A percentile compares a stretch with the other conserved stretches of the same genome.
These are phyloP conservation scores for Allobates femoralis DNA, from an alignment of 2,797 vertebrate genomes.

Conservation along the genomic window DNA sequence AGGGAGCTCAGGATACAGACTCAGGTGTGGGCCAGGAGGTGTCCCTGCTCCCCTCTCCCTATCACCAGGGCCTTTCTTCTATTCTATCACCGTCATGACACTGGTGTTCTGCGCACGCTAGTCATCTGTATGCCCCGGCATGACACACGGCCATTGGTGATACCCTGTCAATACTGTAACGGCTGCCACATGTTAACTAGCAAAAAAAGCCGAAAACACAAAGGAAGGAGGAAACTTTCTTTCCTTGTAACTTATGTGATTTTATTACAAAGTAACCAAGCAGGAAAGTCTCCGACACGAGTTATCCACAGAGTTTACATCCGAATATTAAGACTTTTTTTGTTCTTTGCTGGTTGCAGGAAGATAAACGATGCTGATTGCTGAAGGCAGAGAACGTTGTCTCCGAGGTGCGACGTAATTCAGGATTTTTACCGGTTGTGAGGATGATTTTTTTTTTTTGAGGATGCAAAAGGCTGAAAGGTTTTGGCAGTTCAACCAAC, in stretches of 20 bases:
- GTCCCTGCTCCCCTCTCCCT: too few species aligned
- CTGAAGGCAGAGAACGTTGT: conserved; percentile 32
- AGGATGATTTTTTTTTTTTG: conserved; percentile 56
- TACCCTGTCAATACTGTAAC: too few species aligned
- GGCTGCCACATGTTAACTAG: too few species aligned
- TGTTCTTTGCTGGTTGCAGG: neutral
- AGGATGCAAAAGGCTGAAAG: conserved; percentile 12
- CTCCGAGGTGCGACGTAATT: conserved; percentile 41
- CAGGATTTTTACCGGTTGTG: neutral
- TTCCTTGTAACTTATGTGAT: neutral
- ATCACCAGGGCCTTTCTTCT: too few species aligned
- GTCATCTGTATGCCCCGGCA: too few species aligned
- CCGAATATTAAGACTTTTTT: conserved; percentile 5
- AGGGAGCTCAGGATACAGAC: too few species aligned
- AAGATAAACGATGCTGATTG: conserved; percentile 55
- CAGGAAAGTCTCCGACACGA: neutral
- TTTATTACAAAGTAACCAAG: neutral
- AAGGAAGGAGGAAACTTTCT: neutral
- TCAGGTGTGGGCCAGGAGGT: too few species aligned
- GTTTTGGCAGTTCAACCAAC: neutral
- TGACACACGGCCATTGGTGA: too few species aligned
- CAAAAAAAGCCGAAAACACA: neutral
- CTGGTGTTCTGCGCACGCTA: too few species aligned
- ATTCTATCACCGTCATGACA: too few species aligned
- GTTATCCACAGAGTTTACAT: neutral